phyloP scores from a whole-genome alignment of 2,797 vertebrate genomes.

The Buceros bicornis region DNA sequence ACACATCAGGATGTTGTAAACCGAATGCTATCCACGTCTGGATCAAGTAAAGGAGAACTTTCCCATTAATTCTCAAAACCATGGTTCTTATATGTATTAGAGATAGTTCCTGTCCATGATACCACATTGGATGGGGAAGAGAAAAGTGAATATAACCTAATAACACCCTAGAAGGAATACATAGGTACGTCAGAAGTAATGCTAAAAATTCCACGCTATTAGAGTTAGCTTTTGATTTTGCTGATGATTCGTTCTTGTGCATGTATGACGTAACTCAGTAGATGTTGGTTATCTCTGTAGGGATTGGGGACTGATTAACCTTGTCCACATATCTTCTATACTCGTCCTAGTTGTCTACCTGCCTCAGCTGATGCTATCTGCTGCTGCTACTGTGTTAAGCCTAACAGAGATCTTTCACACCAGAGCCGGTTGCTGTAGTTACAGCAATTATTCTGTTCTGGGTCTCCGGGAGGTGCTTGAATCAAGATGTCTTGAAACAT shows the following conservation, averaged over 20 bases:
- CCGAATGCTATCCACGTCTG: neutral
- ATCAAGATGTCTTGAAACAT: conserved; percentile 54
- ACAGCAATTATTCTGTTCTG: conserved; percentile 74
- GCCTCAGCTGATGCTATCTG: conserved; percentile 48
- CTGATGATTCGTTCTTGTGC: conserved; percentile 1
- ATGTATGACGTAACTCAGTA: neutral
- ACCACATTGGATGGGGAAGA: neutral
- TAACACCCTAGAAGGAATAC: neutral
- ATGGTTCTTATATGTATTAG: neutral
- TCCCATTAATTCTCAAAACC: neutral
- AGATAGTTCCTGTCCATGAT: neutral
- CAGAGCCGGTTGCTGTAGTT: conserved; percentile 76
- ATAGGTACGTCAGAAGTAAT: neutral
- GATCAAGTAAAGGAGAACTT: neutral
- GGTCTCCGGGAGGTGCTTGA: conserved; percentile 51
- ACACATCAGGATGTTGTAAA: neutral
- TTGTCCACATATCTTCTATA: conserved; percentile 15
- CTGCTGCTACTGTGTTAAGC: conserved; percentile 50
- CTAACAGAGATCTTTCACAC: conserved; percentile 66
- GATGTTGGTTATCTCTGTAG: conserved; percentile 21
- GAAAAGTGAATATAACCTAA: neutral
- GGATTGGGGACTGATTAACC: conserved; percentile 44
- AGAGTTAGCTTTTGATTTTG: conserved; percentile 19
- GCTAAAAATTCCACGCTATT: neutral
- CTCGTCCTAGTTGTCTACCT: conserved; percentile 11